Base-by-base conservation (phyloP, 1,140 invertebrate species). In the Diorhabda sublineata region DNA sequence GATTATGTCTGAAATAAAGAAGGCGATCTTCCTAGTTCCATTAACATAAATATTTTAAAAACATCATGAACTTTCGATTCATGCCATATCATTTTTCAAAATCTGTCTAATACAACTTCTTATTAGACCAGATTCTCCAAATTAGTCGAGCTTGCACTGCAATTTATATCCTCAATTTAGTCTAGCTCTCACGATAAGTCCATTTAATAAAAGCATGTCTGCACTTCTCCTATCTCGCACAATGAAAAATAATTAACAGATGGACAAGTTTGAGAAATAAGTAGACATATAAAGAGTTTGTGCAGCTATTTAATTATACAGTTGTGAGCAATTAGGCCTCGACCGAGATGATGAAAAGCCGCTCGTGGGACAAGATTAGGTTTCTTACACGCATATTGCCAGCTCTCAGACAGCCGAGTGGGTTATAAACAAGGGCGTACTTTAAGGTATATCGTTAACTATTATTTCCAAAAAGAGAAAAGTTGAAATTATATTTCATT, bases 141-240 rank as follows among this genome's bases (percentile, higher is more conserved):
- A 52, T 52, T 52, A 52, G 47, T n/a, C 47, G 26, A 26, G 26
- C 26, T 26, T 26, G 26, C 26, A 52, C 6, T 60, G 64, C 64
- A 59, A 66, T 64, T 65, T 67, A 72, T 72, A 74, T 72, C 73
- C 64, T 74, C 71, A 72, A 72, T 57, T 60, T 11, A 11, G 7
- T 60, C 6, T 11, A 58, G 56, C 57, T 4, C 60, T 70, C 58
- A 61, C 60, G 63, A 66, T 61, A 66, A 66, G 64, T 56, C 42
- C 59, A 41, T 61, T 61, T 61, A 61, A 61, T 61, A 61, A 61
- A 61, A 42, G 42, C 26, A 61, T 52, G 47, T 52, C 59, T 61
- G 59, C 11, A 61, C 42, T 7, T 5, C 9, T 41, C 26, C 4
- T 61, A 11, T 42, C 41, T 9, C 42, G 8, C 42, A 61, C 59